Percentiles rank a stretch among this genome's conserved stretches.
phyloP scores from a whole-genome alignment of 2,888 invertebrate genomes.

The Andrena bicolor region DNA sequence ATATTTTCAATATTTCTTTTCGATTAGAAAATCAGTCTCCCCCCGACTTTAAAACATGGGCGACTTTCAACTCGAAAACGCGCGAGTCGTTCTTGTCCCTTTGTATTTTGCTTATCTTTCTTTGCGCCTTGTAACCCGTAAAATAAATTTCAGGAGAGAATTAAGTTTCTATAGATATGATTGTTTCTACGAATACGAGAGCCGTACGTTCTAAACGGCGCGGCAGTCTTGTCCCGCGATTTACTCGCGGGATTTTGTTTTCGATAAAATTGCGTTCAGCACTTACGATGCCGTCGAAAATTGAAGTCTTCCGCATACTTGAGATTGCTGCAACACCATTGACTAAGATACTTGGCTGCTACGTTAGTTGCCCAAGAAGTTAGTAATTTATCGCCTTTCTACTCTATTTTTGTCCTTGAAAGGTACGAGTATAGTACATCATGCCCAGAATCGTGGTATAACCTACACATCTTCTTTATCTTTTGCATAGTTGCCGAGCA shows the following conservation, averaged over 20 bases:
- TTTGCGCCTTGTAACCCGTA: not conserved
- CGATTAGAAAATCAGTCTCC: not conserved
- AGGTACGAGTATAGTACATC: slow-evolving; percentile 64
- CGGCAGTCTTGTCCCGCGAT: slow-evolving; percentile 60
- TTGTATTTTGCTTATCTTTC: not conserved
- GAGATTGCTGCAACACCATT: slow-evolving; percentile 61
- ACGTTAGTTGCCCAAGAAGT: slow-evolving; percentile 58
- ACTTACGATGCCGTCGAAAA: slow-evolving; percentile 35
- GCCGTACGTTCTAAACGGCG: slow-evolving; percentile 42
- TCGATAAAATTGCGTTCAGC: slow-evolving; percentile 37
- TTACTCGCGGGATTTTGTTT: slow-evolving; percentile 18
- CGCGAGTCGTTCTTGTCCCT: not conserved
- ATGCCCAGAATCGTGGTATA: slow-evolving; percentile 30
- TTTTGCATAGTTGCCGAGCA: slow-evolving; percentile 24
- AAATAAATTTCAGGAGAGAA: slow-evolving; percentile 25
- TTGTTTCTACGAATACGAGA: slow-evolving; percentile 46
- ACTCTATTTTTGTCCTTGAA: slow-evolving; percentile 68
- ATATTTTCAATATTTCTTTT: slow-evolving; percentile 21
- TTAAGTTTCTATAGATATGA: slow-evolving; percentile 53
- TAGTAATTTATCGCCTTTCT: slow-evolving; percentile 60
- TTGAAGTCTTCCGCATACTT: slow-evolving; percentile 49
- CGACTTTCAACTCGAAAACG: not conserved
- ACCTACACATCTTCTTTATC: slow-evolving; percentile 19
- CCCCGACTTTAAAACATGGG: not conserved
- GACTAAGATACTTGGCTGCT: slow-evolving; percentile 63